A percentile compares a stretch with the other conserved stretches of the same genome.
These are phyloP conservation scores for Lepidurus arcticus DNA, from an alignment of 1,140 invertebrate genomes.

Conservation along the genomic window DNA sequence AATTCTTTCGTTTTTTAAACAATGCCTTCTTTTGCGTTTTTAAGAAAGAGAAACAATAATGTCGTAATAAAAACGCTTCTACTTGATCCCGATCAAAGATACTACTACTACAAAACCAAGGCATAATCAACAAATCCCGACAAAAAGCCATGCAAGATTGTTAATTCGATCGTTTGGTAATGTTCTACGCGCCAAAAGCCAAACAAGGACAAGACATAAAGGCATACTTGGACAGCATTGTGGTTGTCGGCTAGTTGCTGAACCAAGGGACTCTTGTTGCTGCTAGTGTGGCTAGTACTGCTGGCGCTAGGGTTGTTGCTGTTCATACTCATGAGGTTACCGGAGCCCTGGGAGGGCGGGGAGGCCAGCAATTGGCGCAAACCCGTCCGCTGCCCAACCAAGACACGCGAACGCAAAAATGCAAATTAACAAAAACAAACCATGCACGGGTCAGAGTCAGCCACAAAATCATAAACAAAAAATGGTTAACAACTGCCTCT, in stretches of 20 bases:
- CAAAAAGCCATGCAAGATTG: background rate
- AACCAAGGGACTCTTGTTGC: background rate
- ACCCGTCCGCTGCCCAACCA: slow-evolving; percentile 27
- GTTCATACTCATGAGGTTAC: background rate
- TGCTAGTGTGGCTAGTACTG: background rate
- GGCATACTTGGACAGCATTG: slow-evolving; percentile 13
- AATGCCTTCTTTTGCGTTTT: too few species aligned
- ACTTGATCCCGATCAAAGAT: too few species aligned
- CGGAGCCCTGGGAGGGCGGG: slow-evolving; percentile 21
- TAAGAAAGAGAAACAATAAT: too few species aligned
- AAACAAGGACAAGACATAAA: background rate
- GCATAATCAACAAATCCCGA: background rate
- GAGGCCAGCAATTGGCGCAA: slow-evolving; percentile 33
- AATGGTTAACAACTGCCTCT: too few species aligned
- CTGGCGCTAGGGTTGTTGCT: background rate
- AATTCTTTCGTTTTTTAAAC: too few species aligned
- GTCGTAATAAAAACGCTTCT: too few species aligned
- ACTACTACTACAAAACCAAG: too few species aligned
- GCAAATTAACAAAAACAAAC: background rate
- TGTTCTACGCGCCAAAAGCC: background rate
- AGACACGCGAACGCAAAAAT: slow-evolving; percentile 3
- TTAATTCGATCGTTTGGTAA: background rate
- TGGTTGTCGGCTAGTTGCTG: slow-evolving; percentile 4
- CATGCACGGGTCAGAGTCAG: too few species aligned
- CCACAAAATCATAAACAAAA: too few species aligned